A percentile compares a stretch with the other conserved stretches of the same genome.
Conservation (phyloP, 2,113 vertebrate genomes). For the Phalacrocorax carbo region DNA sequence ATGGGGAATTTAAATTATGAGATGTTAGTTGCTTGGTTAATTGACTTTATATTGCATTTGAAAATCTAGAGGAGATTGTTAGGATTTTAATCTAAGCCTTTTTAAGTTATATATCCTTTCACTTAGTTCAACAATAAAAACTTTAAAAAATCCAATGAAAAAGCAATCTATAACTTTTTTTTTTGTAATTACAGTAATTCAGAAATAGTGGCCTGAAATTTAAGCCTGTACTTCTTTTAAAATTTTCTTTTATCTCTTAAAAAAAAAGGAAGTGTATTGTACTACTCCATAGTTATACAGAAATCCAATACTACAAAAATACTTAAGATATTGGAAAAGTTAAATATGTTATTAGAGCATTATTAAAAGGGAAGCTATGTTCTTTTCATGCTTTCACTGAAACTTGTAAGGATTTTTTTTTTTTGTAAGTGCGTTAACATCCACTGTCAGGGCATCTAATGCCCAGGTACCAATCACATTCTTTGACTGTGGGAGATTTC, state of each 20-base stretch:
- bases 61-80: background rate
- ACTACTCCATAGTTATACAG: background rate
- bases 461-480: background rate
- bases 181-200: background rate
- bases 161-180: background rate
- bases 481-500: background rate
- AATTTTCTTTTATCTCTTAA: background rate
- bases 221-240: background rate
- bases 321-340: background rate
- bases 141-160: background rate
- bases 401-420: slow-evolving; percentile 6
- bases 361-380: slow-evolving; percentile 23
- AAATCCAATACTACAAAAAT: background rate
- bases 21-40: background rate
- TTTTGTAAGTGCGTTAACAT: background rate
- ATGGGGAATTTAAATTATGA: background rate
- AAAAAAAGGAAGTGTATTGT: background rate
- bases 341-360: background rate
- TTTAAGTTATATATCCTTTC: background rate
- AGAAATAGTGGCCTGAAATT: background rate
- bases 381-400: background rate
- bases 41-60: background rate
- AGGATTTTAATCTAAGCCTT: background rate
- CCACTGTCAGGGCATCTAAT: background rate
- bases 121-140: background rate